phyloP scores from a whole-genome alignment of 2,888 invertebrate genomes.

The Gasteruption jaculator region DNA sequence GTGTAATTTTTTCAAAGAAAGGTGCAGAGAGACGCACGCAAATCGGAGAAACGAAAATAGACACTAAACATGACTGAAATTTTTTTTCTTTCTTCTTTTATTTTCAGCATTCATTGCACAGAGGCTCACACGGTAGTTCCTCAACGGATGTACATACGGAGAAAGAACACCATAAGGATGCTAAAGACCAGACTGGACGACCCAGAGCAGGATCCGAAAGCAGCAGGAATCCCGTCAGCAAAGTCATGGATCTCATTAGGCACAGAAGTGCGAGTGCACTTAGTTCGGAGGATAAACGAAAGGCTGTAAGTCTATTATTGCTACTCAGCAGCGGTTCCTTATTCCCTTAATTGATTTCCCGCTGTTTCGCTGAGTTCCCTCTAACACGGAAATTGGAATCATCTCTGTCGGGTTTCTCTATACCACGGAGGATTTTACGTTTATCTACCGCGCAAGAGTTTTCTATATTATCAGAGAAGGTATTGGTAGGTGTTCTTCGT shows the following conservation, averaged over 20 bases:
- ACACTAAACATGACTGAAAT: too few species aligned
- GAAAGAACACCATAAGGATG: slow-evolving; percentile 36
- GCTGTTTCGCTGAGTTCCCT: too few species aligned
- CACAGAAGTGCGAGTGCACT: slow-evolving; percentile 69
- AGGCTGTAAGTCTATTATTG: slow-evolving; percentile 60
- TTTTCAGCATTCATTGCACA: slow-evolving; percentile 40
- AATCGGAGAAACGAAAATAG: too few species aligned
- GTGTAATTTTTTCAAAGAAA: too few species aligned
- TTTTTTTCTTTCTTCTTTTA: slow-evolving; percentile 10
- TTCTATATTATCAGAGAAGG: too few species aligned
- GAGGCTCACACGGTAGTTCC: slow-evolving; percentile 43
- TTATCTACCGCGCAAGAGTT: too few species aligned
- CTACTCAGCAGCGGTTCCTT: too few species aligned
- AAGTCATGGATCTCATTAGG: slow-evolving; percentile 89
- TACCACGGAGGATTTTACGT: not conserved
- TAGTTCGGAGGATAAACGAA: slow-evolving; percentile 66
- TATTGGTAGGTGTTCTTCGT: too few species aligned
- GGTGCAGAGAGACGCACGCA: too few species aligned
- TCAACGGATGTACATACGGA: slow-evolving; percentile 40
- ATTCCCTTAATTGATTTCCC: not conserved
- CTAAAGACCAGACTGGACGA: slow-evolving; percentile 33
- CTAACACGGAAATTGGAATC: too few species aligned
- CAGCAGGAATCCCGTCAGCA: slow-evolving; percentile 75
- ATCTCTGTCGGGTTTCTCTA: not conserved
- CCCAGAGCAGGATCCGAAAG: slow-evolving; percentile 55